Evolutionary conservation across 2,888 invertebrate genomes (phyloP).

Genomic region (Microplitis deprimator): DNA sequence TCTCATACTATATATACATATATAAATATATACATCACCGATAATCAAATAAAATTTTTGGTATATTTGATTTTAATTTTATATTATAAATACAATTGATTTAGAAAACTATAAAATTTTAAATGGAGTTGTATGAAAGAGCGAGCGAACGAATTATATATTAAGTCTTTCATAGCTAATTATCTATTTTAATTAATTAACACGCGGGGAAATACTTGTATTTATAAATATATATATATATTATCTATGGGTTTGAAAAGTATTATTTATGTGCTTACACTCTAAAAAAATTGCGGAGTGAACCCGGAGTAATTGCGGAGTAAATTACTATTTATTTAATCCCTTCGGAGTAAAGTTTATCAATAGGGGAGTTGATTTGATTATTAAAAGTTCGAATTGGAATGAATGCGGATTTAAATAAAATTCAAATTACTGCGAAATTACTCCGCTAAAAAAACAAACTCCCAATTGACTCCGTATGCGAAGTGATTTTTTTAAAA

Average conservation of each 20-base stretch:
- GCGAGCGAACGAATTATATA: neutral
- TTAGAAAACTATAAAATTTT: slow-evolving; percentile 38
- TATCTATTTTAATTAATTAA: neutral
- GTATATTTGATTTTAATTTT: slow-evolving; percentile 57
- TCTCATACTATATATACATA: slow-evolving; percentile 55
- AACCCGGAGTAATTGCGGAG: no score
- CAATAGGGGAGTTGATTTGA: no score
- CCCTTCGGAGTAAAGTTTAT: no score
- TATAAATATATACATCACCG: slow-evolving; percentile 59
- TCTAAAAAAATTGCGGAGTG: no score
- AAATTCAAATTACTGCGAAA: no score
- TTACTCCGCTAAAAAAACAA: no score
- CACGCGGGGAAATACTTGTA: neutral
- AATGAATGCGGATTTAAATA: no score
- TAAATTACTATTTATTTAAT: no score
- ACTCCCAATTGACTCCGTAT: no score
- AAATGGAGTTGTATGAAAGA: neutral
- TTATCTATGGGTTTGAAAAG: neutral
- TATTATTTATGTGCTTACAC: neutral
- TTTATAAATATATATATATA: neutral
- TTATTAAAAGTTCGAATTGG: no score
- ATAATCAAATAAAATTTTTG: slow-evolving; percentile 63
- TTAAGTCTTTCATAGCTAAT: neutral
- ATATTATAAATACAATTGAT: slow-evolving; percentile 54
- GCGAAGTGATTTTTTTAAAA: no score